These are phyloP conservation scores for Bombycilla garrulus DNA, from an alignment of 2,113 vertebrate genomes.

Conservation along the genomic window DNA sequence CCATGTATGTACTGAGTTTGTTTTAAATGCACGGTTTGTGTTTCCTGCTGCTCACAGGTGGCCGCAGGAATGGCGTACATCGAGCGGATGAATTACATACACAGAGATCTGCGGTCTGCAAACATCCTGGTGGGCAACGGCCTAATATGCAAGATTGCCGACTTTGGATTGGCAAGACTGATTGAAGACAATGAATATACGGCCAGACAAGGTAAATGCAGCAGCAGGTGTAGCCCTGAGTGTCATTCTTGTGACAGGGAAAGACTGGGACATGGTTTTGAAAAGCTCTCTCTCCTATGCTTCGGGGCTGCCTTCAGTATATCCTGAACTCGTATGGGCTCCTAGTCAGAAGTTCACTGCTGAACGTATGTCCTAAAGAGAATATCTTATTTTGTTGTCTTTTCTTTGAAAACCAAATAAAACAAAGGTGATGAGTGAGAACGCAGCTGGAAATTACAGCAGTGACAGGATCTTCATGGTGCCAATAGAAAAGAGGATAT, in stretches of 20 bases:
- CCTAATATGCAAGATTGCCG: conserved; percentile 95
- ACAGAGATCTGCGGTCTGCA: conserved; percentile 93
- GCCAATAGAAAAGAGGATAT: background rate
- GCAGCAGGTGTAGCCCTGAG: background rate
- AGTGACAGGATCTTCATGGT: background rate
- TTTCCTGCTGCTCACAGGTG: conserved; percentile 71
- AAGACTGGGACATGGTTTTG: background rate
- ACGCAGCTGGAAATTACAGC: background rate
- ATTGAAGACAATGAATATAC: conserved; percentile 99
- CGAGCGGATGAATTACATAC: conserved; percentile 98
- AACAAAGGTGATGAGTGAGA: background rate
- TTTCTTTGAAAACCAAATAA: background rate
- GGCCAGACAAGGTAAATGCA: conserved; percentile 88
- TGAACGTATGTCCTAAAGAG: background rate
- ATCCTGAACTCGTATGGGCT: background rate
- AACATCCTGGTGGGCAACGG: conserved; percentile 96
- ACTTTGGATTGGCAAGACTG: conserved; percentile 93
- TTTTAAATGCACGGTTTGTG: background rate
- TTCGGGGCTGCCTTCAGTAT: background rate
- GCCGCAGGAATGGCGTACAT: conserved; percentile 97
- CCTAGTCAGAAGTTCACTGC: background rate
- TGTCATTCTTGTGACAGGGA: background rate
- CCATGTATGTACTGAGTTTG: fast-evolving
- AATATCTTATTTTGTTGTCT: background rate
- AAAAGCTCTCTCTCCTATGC: background rate